phyloP scores from a whole-genome alignment of 2,888 invertebrate species.

The Drosophila mettleri region DNA sequence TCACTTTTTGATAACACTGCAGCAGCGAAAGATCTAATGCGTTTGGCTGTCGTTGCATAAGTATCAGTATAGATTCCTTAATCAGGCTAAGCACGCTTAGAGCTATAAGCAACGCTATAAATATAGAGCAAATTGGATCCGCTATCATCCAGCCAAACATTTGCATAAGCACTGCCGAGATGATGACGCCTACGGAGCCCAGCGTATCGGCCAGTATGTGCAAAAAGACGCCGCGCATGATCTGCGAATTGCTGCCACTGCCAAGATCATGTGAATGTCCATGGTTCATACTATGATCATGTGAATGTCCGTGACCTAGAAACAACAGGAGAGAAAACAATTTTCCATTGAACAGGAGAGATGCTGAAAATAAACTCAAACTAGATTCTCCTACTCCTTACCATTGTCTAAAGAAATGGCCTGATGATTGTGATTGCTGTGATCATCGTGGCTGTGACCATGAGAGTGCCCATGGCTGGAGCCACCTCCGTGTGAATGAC shows the following conservation, averaged over 20 bases:
- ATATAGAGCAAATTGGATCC: conserved; percentile 99
- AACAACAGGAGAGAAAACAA: background rate
- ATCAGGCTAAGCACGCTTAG: conserved; percentile 93
- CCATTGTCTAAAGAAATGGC: conserved; percentile 86
- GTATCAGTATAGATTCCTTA: conserved; percentile 93
- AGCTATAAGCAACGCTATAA: conserved; percentile 95
- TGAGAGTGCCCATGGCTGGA: conserved; percentile 87
- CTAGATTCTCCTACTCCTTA: conserved; percentile 19
- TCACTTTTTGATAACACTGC: conserved; percentile 95
- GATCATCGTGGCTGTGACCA: conserved; percentile 74
- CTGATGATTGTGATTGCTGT: conserved; percentile 81
- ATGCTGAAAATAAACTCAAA: background rate
- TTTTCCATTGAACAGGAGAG: background rate
- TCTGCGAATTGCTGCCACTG: conserved; percentile 91
- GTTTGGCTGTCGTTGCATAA: conserved; percentile 97
- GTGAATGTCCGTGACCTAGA: conserved; percentile 68
- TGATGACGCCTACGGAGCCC: conserved; percentile 98
- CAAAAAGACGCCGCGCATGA: conserved; percentile 98
- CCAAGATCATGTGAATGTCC: conserved; percentile 84
- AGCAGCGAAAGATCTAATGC: conserved; percentile 93
- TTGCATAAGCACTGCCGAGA: conserved; percentile 97
- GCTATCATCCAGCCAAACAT: conserved; percentile 99
- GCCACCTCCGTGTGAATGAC: conserved; percentile 86
- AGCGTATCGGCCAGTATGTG: conserved; percentile 98
- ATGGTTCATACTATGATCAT: conserved; percentile 76